phyloP scores from a whole-genome alignment of 2,888 invertebrate species.

The Diaperis boleti region DNA sequence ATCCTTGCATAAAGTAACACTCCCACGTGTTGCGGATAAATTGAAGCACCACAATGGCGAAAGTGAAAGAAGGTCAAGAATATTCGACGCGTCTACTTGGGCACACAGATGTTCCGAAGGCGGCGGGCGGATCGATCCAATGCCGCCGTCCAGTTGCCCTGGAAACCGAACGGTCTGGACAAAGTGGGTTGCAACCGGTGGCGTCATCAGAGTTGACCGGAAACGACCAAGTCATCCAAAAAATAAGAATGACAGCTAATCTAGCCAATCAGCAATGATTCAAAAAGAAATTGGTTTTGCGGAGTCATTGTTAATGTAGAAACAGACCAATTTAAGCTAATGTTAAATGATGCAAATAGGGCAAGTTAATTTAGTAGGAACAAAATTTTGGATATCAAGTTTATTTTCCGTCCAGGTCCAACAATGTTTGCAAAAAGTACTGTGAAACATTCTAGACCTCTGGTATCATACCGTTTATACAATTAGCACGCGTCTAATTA shows the following conservation, averaged over 20 bases:
- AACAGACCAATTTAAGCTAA: too few species aligned
- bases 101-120: slow-evolving; percentile 34
- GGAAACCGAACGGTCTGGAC: slow-evolving; percentile 42
- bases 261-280: too few species aligned
- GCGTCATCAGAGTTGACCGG: background rate
- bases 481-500: background rate
- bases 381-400: too few species aligned
- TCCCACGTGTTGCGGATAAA: slow-evolving; percentile 25
- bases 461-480: background rate
- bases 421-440: too few species aligned
- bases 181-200: slow-evolving; percentile 17
- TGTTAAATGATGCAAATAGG: too few species aligned
- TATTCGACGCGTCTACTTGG: slow-evolving; percentile 22
- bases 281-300: too few species aligned
- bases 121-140: slow-evolving; percentile 43
- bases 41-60: slow-evolving; percentile 17
- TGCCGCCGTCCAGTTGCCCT: slow-evolving; percentile 48
- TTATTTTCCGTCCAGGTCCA: too few species aligned
- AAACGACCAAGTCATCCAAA: too few species aligned
- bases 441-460: too few species aligned
- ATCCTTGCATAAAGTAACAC: background rate
- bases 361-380: too few species aligned
- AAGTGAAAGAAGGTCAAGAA: slow-evolving; percentile 41
- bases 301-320: too few species aligned
- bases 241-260: too few species aligned